Base-by-base conservation (phyloP, 1,140 invertebrate genomes). In the Phymorhynchus buccinoides region DNA sequence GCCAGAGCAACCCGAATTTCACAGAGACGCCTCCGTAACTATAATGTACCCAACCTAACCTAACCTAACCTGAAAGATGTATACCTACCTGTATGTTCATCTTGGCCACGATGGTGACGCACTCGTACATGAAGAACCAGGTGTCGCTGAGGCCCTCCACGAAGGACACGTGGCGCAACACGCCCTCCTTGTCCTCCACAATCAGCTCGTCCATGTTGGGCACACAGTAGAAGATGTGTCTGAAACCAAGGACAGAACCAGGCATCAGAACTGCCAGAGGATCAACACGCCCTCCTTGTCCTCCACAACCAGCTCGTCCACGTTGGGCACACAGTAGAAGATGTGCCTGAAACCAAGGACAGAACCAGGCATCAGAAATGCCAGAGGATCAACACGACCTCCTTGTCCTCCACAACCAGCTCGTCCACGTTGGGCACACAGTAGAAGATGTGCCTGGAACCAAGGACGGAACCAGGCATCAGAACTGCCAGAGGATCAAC, bases 311-410 rank as follows among this genome's bases (percentile, higher is more conserved):
- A 83, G 62, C 32, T 83, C 81, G 9, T 56, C 62, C 66, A 83
- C 37, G 32, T 83, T 83, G 12, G 81, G 81, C 35, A 71, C 41
- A 32, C 81, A 83, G 81, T 83, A 83, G 35, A 83, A 62, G 39
- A 83, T 83, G 44, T 83, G 81, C 66, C 81, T 83, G 62, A n/a
- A 42, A 78, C n/a, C n/a, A n/a, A n/a, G n/a, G n/a, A n/a, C n/a
- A n/a, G n/a, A n/a, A n/a, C n/a, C n/a, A n/a, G n/a, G n/a, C n/a
- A n/a, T n/a, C n/a, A n/a, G n/a, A n/a, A n/a, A n/a, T n/a, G n/a
- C n/a, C n/a, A n/a, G n/a, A n/a, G n/a, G n/a, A n/a, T n/a, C 22
- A 83, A 39, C 3, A n/a, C 18, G 22, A 12, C 62, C 3, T 35
- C 41, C 14, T 18, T 30, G 27, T 79, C 27, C 3, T 56, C 22